Percentiles rank a stretch among this genome's conserved stretches.
Evolutionary conservation across 2,113 vertebrate genomes (phyloP).

Genomic region (Excalfactoria chinensis): DNA sequence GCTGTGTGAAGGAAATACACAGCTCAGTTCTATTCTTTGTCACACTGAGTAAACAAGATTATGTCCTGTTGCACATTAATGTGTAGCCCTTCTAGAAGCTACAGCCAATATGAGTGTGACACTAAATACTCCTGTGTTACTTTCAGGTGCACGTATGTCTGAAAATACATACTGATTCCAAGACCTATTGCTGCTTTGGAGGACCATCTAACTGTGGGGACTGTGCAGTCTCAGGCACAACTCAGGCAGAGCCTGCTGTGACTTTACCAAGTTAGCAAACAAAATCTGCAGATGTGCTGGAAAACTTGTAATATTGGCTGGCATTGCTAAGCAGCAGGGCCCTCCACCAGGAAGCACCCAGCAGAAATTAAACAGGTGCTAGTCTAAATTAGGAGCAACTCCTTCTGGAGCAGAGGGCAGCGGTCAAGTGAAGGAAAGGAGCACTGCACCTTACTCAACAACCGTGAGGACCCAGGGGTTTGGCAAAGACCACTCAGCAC

Average conservation of each 20-base stretch:
- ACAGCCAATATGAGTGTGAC: background rate
- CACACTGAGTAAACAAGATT: background rate
- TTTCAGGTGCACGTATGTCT: background rate
- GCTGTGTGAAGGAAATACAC: slow-evolving; percentile 4
- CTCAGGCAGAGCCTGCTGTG: background rate
- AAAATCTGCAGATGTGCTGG: background rate
- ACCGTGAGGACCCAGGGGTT: background rate
- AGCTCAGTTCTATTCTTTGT: background rate
- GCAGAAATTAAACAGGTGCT: background rate
- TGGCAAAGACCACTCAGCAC: background rate
- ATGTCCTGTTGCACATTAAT: background rate
- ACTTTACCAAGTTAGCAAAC: background rate
- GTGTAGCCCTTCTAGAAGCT: background rate
- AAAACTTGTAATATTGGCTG: background rate
- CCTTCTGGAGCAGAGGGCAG: background rate
- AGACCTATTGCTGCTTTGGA: background rate
- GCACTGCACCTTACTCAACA: background rate
- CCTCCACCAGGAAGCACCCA: background rate
- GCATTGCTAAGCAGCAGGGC: background rate
- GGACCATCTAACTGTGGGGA: background rate
- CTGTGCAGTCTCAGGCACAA: background rate
- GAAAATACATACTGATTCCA: background rate
- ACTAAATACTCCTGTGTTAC: background rate
- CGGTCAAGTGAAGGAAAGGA: background rate
- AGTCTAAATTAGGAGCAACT: background rate